Conservation (phyloP, 2,113 vertebrate species). For the Corapipo altera region DNA sequence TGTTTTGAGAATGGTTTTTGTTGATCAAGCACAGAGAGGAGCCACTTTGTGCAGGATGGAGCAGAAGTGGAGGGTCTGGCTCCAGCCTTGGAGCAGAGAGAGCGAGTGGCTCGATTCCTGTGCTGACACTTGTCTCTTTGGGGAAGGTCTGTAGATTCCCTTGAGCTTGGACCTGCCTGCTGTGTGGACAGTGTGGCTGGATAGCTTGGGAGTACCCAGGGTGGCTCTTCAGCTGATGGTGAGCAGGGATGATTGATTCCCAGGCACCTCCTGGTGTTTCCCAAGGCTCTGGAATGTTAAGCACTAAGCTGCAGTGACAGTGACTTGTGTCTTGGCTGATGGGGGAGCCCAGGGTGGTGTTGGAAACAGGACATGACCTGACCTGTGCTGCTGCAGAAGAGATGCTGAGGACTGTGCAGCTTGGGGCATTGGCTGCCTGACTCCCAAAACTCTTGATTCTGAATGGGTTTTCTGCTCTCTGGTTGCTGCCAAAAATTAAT, state of each 20-base stretch:
- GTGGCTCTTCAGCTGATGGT: neutral
- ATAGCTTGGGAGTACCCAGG: neutral
- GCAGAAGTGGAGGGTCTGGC: neutral
- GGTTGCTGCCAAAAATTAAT: neutral
- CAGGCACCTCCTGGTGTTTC: neutral
- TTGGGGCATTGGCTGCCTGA: neutral
- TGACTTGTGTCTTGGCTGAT: fast-evolving
- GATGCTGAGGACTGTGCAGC: neutral
- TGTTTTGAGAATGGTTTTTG: neutral
- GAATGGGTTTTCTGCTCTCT: neutral
- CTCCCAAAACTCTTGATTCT: neutral
- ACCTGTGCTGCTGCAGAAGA: fast-evolving
- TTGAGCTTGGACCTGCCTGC: neutral
- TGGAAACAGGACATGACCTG: neutral
- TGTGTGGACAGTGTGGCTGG: neutral
- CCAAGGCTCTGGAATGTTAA: neutral
- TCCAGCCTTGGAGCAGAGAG: neutral
- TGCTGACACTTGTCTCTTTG: fast-evolving
- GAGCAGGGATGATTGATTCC: fast-evolving
- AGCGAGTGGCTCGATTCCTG: neutral
- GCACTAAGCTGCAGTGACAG: neutral
- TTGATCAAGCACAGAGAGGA: neutral
- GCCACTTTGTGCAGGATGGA: neutral
- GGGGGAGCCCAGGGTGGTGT: neutral
- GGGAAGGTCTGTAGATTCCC: neutral